Conservation (phyloP, 1,140 invertebrate genomes). For the Aphaenogaster floridana region DNA sequence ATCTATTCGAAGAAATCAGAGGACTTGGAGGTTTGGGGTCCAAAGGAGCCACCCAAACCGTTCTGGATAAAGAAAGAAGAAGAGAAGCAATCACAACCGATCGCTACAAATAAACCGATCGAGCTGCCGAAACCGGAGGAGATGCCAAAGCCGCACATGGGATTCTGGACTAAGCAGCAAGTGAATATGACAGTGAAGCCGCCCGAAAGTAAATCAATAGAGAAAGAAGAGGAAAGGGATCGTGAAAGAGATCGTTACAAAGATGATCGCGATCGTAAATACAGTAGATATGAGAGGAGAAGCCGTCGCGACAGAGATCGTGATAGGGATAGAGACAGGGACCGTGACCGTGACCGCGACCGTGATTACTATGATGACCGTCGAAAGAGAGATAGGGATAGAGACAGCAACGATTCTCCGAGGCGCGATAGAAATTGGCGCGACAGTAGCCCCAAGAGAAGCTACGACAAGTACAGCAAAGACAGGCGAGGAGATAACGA, state of each 20-base stretch:
- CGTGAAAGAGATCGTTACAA: conserved; percentile 79
- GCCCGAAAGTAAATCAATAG: conserved; percentile 75
- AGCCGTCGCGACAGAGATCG: conserved; percentile 80
- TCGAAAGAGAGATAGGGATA: conserved; percentile 80
- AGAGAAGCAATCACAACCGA: conserved; percentile 76
- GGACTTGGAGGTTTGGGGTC: conserved; percentile 82
- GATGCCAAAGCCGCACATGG: conserved; percentile 86
- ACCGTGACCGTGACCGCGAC: conserved; percentile 72
- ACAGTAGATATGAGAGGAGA: conserved; percentile 84
- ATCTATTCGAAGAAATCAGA: conserved; percentile 83
- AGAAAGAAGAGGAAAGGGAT: conserved; percentile 77
- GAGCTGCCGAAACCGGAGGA: conserved; percentile 84
- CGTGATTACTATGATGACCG: conserved; percentile 84
- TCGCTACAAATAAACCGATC: conserved; percentile 67
- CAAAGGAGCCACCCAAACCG: conserved; percentile 84
- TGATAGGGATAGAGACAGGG: conserved; percentile 82
- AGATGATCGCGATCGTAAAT: conserved; percentile 82
- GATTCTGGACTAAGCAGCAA: conserved; percentile 86
- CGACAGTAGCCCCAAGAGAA: conserved; percentile 83
- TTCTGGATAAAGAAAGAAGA: conserved; percentile 86
- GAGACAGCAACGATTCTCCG: conserved; percentile 83
- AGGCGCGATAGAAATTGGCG: conserved; percentile 82
- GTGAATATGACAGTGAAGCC: conserved; percentile 84
- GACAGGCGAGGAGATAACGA: conserved; percentile 79
- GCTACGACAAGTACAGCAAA: conserved; percentile 83